Evolutionary conservation across 2,797 vertebrate genomes (phyloP), one percentile per base, ranked within the genome.

Genomic region (Neosilurus hyrtlii): DNA sequence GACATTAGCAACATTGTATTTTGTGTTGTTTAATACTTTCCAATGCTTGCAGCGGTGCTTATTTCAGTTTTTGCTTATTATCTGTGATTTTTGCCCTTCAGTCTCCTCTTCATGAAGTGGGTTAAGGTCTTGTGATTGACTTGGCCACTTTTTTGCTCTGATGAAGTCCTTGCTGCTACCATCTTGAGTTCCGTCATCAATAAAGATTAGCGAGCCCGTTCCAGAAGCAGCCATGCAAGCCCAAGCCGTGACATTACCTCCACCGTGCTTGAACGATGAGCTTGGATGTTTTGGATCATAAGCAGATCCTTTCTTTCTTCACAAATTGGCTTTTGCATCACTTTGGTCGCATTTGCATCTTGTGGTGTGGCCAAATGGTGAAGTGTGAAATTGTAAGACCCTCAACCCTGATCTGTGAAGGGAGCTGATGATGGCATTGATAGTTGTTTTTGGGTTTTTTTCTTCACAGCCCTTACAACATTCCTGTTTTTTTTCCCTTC

Each of bases 141-240:
- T 75, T 75, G 73, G 18, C 73, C 73, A 75, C 20, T n/a, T 43
- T 43, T 9, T 15, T 2, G 18, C 10, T 57, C 56, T n/a, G 20
- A 49, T 24, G 22, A 49, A 43, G 30, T 57, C 6, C 20, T 43
- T 43, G 54, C 54, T 74, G 16, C 26, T 74, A 74, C 56, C 56
- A 22, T 59, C 18, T 14, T 59, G 72, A 56, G 9, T 57, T 59
- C 16, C 54, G 35, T 59, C 54, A 59, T 75, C 54, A 75, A 75
- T 75, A 57, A 75, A 75, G 54, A 75, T 75, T 75, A 57, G 26
- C 11, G 15, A 73, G 56, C 30, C 11, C 20, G 73, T 76, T 76
- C 56, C 73, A n/a, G 26, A 59, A 59, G 73, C 73, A 37, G 56
- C 56, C 30, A 76, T n/a, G 73, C 73, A 15, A 76, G 30, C 56